phyloP scores from a whole-genome alignment of 2,113 vertebrate genomes.

The Cinclus mexicanus region DNA sequence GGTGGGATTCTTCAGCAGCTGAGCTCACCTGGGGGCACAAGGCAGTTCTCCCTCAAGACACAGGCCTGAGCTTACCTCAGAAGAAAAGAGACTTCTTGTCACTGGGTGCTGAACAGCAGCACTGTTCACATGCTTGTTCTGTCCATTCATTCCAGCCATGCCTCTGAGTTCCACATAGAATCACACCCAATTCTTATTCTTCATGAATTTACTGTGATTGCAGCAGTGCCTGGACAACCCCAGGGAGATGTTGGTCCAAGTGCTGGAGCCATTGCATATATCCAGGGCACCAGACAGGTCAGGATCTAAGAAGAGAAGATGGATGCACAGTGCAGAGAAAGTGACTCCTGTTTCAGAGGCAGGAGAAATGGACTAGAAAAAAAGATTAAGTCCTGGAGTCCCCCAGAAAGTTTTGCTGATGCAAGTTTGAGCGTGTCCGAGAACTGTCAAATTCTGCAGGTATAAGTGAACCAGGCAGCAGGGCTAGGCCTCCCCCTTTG shows the following conservation, averaged over 20 bases:
- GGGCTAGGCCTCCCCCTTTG: background rate
- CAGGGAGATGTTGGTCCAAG: background rate
- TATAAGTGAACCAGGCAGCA: background rate
- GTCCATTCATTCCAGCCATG: background rate
- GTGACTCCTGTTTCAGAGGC: background rate
- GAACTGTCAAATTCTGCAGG: background rate
- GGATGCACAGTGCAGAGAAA: background rate
- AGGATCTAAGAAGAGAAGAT: slow-evolving; percentile 53
- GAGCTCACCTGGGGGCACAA: accelerated
- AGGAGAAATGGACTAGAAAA: slow-evolving; percentile 49
- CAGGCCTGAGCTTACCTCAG: background rate
- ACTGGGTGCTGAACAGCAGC: background rate
- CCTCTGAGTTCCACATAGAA: background rate
- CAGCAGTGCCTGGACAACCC: background rate
- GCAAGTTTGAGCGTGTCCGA: background rate
- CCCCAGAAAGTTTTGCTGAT: background rate
- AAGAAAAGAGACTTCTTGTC: background rate
- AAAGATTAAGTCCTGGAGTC: background rate
- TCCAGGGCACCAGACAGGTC: slow-evolving; percentile 6
- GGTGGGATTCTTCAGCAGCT: background rate
- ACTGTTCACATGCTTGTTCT: accelerated
- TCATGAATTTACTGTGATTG: background rate
- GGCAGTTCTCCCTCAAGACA: background rate
- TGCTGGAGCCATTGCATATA: background rate
- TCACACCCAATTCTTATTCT: background rate